Percentiles rank a stretch among this genome's conserved stretches.
phyloP scores from a whole-genome alignment of 2,113 vertebrate genomes.

The Oplegnathus fasciatus region DNA sequence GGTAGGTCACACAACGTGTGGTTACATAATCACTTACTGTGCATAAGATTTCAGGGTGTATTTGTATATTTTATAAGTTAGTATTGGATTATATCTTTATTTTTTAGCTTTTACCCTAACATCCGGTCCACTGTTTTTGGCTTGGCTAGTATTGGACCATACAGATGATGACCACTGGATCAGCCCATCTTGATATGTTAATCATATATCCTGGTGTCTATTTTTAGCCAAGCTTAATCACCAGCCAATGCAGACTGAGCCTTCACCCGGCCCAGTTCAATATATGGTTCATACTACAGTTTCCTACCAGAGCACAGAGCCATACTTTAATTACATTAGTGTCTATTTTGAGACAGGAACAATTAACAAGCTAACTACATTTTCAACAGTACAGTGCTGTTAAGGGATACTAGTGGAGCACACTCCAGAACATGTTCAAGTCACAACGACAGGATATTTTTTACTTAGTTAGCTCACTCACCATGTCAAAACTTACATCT shows the following conservation, averaged over 20 bases:
- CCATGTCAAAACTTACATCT: too few relatives aligned
- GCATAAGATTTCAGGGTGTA: not conserved
- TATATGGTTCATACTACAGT: not conserved
- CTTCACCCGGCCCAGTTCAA: not conserved
- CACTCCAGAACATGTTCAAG: not conserved
- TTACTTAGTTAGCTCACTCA: not conserved
- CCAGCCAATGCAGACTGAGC: not conserved
- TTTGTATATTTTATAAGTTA: not conserved
- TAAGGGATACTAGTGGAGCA: not conserved
- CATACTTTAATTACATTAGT: slow-evolving; percentile 37
- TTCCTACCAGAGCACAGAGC: slow-evolving; percentile 4
- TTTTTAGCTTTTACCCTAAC: not conserved
- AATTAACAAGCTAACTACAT: slow-evolving; percentile 44
- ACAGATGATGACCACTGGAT: not conserved
- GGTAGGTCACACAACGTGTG: not conserved
- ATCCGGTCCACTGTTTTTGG: not conserved
- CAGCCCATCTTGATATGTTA: slow-evolving; percentile 11
- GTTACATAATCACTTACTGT: not conserved
- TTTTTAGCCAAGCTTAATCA: slow-evolving; percentile 29
- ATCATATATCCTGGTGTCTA: slow-evolving; percentile 24
- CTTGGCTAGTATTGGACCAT: not conserved
- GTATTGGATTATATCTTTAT: not conserved
- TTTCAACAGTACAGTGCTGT: slow-evolving; percentile 4
- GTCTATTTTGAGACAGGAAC: slow-evolving; percentile 41
- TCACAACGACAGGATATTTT: not conserved